Evolutionary conservation across 2,888 invertebrate genomes (phyloP), one percentile per base, ranked within the genome.

Genomic region (Xanthostigma xanthostigma): DNA sequence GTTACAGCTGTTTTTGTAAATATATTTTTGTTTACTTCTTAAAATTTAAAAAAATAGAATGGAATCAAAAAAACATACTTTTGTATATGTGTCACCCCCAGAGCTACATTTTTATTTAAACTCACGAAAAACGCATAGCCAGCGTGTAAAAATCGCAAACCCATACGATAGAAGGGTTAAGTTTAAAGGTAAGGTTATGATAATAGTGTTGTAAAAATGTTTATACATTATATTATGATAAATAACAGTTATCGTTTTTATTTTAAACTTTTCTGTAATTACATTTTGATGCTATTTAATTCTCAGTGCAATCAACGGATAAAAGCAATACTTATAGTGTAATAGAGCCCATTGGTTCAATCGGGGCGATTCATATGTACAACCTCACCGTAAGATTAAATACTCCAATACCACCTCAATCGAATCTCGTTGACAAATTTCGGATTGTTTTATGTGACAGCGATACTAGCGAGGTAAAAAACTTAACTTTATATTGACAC

Each of bases 81-180:
- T 89, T 52, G 84, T 90, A 45, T 88, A 90, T 66, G 85, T 85
- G 44, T 87, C 85, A 62, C 90, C 90, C 27, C 76, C 79, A 49
- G 74, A 76, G 36, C 68, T 90, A 53, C 81, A 79, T 54, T 90
- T 90, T 65, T 84, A 78, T 66, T 67, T 84, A 55, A 81, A 78
- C 57, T 83, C 87, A 54, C 79, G 81, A 57, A 75, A 79, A 46
- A 80, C 84, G 5, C 84, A 88, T 63, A 88, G 86, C 64, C 87
- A 88, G 65, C 70, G 87, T 45, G 63, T 91, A 51, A 87, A 87
- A 36, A 70, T 91, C 36, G 88, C 87, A 63, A 91, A 90, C 72
- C 89, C 89, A 0, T 89, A 87, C 64, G 87, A 89, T 56, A 83
- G 84, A 66, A 74, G 81, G 51, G 75, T 89, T 36, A 78, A 78